Conservation (phyloP, 2,888 invertebrate genomes). For the Polylopha cassiicola region DNA sequence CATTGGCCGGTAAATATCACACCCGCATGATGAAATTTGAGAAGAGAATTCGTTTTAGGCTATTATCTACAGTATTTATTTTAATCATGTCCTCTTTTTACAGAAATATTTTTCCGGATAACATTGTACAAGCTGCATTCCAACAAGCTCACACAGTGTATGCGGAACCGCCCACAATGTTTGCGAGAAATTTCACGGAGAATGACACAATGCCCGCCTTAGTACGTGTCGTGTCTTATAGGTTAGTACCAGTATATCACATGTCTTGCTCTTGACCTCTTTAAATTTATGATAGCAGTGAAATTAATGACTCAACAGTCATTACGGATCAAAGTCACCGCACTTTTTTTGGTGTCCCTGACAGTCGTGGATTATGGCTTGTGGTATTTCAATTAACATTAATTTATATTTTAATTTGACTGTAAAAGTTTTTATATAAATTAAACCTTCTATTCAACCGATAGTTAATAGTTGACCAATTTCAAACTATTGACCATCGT, state of each 20-base stretch:
- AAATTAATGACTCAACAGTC: neutral
- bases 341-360: neutral
- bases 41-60: slow-evolving; percentile 2
- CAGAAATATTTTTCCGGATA: slow-evolving; percentile 95
- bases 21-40: neutral
- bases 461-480: no score
- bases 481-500: no score
- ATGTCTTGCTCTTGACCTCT: neutral
- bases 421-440: neutral
- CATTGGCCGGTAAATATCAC: slow-evolving; percentile 84
- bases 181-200: slow-evolving; percentile 74
- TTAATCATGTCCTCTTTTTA: slow-evolving; percentile 35
- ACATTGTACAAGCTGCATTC: slow-evolving; percentile 93
- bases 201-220: slow-evolving; percentile 58
- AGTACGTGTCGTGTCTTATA: slow-evolving; percentile 61
- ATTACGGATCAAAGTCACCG: no score
- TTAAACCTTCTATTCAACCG: neutral
- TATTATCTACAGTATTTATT: neutral
- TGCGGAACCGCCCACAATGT: slow-evolving; percentile 70
- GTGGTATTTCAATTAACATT: neutral
- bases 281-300: neutral
- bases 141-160: slow-evolving; percentile 90
- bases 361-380: neutral
- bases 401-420: neutral
- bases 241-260: slow-evolving; percentile 37